Conservation (phyloP, 2,113 vertebrate species). For the Anthoscopus minutus region DNA sequence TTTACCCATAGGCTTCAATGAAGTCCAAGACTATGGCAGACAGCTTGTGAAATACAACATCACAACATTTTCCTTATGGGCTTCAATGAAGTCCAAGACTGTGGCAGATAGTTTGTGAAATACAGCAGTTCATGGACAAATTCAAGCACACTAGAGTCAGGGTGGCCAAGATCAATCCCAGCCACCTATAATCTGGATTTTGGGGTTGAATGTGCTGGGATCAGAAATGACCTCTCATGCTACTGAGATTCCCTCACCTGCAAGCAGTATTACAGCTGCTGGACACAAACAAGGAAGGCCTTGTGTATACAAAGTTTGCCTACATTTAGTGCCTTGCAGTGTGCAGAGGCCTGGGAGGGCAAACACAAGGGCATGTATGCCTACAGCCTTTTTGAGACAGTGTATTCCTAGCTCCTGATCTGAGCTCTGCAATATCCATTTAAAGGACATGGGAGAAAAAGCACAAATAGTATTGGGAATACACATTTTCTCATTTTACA, state of each 20-base stretch:
- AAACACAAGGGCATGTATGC: neutral
- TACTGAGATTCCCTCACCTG: neutral
- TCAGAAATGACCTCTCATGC: neutral
- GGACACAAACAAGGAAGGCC: neutral
- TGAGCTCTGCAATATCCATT: neutral
- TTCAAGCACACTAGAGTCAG: neutral
- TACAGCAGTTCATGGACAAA: neutral
- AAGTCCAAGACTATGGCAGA: neutral
- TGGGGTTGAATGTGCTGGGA: neutral
- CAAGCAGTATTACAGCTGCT: neutral
- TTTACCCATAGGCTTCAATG: neutral
- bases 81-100: neutral
- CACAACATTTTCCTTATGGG: neutral
- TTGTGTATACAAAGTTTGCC: neutral
- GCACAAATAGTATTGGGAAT: neutral
- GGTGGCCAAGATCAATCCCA: fast-evolving
- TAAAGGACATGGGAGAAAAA: neutral
- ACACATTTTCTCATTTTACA: neutral
- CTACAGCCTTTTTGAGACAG: neutral
- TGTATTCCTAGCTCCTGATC: neutral
- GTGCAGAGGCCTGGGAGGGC: neutral
- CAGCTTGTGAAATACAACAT: neutral
- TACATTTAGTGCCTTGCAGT: neutral
- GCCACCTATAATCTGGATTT: neutral
- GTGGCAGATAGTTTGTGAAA: neutral